Conservation (phyloP, 1,140 invertebrate species). For the Papilio polytes region DNA sequence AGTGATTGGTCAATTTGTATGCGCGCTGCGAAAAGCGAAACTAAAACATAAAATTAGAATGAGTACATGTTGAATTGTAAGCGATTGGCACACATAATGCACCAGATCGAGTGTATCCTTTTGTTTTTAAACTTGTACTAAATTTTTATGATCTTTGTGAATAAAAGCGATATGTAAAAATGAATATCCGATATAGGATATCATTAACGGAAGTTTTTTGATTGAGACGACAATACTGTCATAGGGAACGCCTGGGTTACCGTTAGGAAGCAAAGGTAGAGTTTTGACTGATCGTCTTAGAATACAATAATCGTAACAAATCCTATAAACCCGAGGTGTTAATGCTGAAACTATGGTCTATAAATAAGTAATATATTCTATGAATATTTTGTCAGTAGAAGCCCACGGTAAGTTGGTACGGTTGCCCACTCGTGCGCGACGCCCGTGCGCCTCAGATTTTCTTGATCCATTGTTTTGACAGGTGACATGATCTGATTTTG, state of each 20-base stretch:
- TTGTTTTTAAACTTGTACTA: not conserved
- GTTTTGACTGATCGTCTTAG: too few relatives aligned
- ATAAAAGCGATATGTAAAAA: not conserved
- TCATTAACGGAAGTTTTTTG: too few relatives aligned
- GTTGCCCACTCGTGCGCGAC: slow-evolving; percentile 32
- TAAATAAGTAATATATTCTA: too few relatives aligned
- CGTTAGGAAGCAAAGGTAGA: too few relatives aligned
- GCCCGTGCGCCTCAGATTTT: not conserved
- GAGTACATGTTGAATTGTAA: slow-evolving; percentile 22
- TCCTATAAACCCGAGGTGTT: too few relatives aligned
- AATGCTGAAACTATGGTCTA: too few relatives aligned
- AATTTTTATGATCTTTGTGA: not conserved
- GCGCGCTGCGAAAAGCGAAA: slow-evolving; percentile 12
- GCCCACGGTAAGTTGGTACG: not conserved
- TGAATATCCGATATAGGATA: too few relatives aligned
- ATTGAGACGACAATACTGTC: too few relatives aligned
- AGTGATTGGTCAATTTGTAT: slow-evolving; percentile 21
- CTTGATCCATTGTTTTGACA: slow-evolving; percentile 29
- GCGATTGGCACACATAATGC: slow-evolving; percentile 13
- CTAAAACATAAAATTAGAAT: slow-evolving; percentile 37
- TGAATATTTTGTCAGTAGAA: not conserved
- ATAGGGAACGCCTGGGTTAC: too few relatives aligned
- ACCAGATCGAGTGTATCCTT: not conserved
- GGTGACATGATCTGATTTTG: slow-evolving; percentile 29
- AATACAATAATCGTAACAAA: too few relatives aligned